Evolutionary conservation across 2,888 invertebrate species (phyloP).

Genomic region (Trichacis sp.): DNA sequence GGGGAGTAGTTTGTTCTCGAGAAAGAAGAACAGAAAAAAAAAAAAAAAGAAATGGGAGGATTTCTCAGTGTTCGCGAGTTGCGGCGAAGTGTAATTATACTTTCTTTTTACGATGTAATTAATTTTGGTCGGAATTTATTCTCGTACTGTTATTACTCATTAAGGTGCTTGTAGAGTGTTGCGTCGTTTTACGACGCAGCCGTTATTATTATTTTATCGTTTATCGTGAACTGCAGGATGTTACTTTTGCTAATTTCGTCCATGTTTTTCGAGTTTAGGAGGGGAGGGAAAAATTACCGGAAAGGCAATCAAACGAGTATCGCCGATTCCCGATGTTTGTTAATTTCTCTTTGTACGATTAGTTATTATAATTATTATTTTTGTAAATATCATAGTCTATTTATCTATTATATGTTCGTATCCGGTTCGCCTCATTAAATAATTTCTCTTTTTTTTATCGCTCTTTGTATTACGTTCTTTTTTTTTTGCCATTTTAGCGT

Average conservation of each 20-base stretch:
- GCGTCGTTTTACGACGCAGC: conserved; percentile 39
- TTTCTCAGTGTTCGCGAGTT: not conserved
- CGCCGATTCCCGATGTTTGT: conserved; percentile 34
- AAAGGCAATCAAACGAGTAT: conserved; percentile 11
- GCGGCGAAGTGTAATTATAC: not conserved
- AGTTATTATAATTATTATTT: conserved; percentile 42
- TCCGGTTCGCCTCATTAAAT: conserved; percentile 42
- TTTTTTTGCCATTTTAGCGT: conserved; percentile 60
- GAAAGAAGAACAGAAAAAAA: too few relatives aligned
- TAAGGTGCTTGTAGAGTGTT: conserved; percentile 46
- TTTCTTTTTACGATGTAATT: not conserved
- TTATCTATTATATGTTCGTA: conserved; percentile 51
- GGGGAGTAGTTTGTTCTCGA: too few relatives aligned
- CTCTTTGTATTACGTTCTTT: conserved; percentile 52
- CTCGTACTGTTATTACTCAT: conserved; percentile 27
- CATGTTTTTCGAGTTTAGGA: not conserved
- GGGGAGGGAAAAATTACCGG: not conserved
- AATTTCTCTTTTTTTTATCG: conserved; percentile 44
- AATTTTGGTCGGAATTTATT: not conserved
- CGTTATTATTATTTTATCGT: conserved; percentile 38
- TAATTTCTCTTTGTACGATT: conserved; percentile 38
- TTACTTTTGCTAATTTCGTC: conserved; percentile 8
- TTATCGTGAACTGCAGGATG: conserved; percentile 20
- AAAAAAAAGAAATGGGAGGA: too few relatives aligned
- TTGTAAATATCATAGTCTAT: conserved; percentile 59